A percentile compares a stretch with the other conserved stretches of the same genome.
These are phyloP conservation scores for Himantopus leucocephalus DNA, from an alignment of 2,113 vertebrate genomes.

Conservation along the genomic window DNA sequence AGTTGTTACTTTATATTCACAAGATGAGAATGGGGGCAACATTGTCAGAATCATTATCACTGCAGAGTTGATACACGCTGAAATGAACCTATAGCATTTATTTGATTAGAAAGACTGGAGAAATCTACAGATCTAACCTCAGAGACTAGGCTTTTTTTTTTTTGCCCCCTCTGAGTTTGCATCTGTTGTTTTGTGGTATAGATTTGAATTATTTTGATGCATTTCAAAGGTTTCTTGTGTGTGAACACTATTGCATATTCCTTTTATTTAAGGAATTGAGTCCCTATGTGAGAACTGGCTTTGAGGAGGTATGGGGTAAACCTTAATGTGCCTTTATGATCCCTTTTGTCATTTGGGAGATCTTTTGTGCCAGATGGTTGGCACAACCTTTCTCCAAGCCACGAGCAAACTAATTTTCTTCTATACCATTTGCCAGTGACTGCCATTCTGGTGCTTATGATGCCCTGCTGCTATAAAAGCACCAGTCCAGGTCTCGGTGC, in stretches of 20 bases:
- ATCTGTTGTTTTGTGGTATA: neutral
- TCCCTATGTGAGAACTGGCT: neutral
- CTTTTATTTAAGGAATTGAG: neutral
- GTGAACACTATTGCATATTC: neutral
- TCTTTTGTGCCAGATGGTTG: neutral
- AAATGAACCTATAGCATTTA: neutral
- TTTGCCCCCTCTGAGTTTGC: neutral
- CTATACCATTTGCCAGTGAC: neutral
- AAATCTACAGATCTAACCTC: neutral
- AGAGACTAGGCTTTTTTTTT: neutral
- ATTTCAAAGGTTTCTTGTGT: neutral
- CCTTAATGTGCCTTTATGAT: neutral
- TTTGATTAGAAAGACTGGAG: neutral
- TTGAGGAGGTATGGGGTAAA: neutral
- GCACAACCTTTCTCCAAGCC: neutral
- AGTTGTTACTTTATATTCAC: neutral
- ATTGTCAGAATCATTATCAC: neutral
- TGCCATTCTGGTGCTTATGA: neutral
- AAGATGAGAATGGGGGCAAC: neutral
- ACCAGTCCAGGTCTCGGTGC: neutral
- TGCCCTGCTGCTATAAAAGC: constrained; percentile 1
- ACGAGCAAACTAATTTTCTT: constrained; percentile 22
- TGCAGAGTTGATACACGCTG: neutral
- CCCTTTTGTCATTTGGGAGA: neutral
- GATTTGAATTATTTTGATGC: neutral